Conservation (phyloP, 2,113 vertebrate species). For the Rhadina sibilatrix region DNA sequence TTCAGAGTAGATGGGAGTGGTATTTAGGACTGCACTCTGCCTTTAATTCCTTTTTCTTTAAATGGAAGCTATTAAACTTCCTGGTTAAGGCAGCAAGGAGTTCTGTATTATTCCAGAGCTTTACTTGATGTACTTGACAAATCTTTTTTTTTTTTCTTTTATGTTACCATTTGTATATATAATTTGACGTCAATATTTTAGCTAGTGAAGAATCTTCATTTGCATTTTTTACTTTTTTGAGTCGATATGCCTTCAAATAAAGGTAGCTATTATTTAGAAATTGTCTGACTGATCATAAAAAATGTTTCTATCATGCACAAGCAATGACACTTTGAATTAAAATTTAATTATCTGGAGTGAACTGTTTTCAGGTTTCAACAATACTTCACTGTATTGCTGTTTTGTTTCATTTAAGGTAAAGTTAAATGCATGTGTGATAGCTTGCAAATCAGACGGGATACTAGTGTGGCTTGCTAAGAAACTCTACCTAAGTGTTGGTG, state of each 20-base stretch:
- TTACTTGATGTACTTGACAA: neutral
- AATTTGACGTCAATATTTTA: slow-evolving; percentile 1
- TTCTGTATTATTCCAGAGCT: neutral
- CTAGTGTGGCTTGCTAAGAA: neutral
- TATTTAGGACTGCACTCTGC: neutral
- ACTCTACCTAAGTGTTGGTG: neutral
- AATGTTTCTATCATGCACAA: neutral
- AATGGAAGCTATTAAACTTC: neutral
- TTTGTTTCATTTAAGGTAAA: slow-evolving; percentile 16
- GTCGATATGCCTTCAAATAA: slow-evolving; percentile 11
- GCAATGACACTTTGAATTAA: slow-evolving; percentile 28
- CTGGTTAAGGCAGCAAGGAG: neutral
- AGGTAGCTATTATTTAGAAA: neutral
- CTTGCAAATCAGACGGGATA: neutral
- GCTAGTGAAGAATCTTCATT: neutral
- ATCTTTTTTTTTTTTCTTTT: neutral
- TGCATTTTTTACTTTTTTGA: slow-evolving; percentile 7
- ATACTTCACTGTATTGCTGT: neutral
- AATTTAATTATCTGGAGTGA: slow-evolving; percentile 34
- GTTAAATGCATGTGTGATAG: neutral
- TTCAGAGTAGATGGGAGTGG: neutral
- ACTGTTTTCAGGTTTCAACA: neutral
- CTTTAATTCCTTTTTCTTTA: neutral
- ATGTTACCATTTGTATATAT: neutral
- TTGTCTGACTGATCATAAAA: slow-evolving; percentile 34